Percentiles rank a stretch among this genome's conserved stretches.
Conservation (phyloP, 1,140 invertebrate genomes). For the Danaus plexippus region DNA sequence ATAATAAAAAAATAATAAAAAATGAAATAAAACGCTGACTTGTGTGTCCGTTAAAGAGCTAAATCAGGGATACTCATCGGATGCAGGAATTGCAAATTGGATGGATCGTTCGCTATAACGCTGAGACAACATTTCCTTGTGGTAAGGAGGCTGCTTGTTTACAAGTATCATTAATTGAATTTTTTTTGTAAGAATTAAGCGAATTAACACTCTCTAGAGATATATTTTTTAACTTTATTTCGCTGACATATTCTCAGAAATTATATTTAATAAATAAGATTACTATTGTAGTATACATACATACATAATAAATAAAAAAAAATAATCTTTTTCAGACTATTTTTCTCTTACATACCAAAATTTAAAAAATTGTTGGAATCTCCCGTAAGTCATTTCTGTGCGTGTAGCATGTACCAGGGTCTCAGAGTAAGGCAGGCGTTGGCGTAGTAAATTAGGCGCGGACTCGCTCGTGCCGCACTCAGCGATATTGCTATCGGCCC, state of each 20-base stretch:
- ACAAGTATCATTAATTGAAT: slow-evolving; percentile 6
- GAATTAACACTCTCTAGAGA: too few relatives aligned
- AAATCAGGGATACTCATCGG: slow-evolving; percentile 10
- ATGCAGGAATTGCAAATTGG: slow-evolving; percentile 15
- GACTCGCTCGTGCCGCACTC: slow-evolving; percentile 26
- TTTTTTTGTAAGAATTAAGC: not conserved
- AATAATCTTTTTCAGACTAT: too few relatives aligned
- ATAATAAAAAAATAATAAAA: too few relatives aligned
- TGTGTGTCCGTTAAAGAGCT: not conserved
- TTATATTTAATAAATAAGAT: too few relatives aligned
- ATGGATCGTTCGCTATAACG: slow-evolving; percentile 13
- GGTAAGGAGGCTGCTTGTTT: slow-evolving; percentile 2
- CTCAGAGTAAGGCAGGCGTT: slow-evolving; percentile 24
- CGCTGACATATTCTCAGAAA: too few relatives aligned
- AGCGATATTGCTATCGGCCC: slow-evolving; percentile 29
- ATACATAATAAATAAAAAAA: too few relatives aligned
- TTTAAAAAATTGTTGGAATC: too few relatives aligned
- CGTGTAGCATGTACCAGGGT: slow-evolving; percentile 17
- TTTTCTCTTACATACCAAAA: too few relatives aligned
- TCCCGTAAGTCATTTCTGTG: slow-evolving; percentile 21
- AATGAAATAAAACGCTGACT: too few relatives aligned
- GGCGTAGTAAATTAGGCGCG: slow-evolving; percentile 30
- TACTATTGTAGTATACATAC: too few relatives aligned
- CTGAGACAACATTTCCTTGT: slow-evolving; percentile 3
- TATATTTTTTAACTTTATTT: too few relatives aligned